phyloP scores from a whole-genome alignment of 2,113 vertebrate species.

The Sardina pilchardus region DNA sequence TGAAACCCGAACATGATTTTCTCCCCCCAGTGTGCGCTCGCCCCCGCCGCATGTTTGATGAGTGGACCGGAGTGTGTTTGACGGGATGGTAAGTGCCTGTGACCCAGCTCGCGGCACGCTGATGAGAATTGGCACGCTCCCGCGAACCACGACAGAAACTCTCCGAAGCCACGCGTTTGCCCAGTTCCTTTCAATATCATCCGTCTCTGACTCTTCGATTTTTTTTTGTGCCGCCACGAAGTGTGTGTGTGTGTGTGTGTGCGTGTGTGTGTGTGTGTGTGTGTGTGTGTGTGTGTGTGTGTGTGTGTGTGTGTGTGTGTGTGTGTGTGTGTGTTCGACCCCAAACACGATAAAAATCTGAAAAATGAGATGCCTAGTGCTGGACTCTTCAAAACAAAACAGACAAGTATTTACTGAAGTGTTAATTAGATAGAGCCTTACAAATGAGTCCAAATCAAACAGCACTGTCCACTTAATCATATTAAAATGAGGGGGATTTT shows the following conservation, averaged over 20 bases:
- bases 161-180: slow-evolving; percentile 32
- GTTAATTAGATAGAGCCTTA: slow-evolving; percentile 86
- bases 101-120: slow-evolving; percentile 35
- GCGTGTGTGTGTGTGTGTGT: too few species aligned
- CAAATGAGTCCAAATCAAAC: slow-evolving; percentile 86
- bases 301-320: too few species aligned
- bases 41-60: neutral
- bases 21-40: neutral
- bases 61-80: neutral
- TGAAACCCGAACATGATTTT: slow-evolving; percentile 46
- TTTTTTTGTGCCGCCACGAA: slow-evolving; percentile 1
- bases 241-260: slow-evolving; percentile 21
- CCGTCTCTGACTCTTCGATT: neutral
- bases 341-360: slow-evolving; percentile 57
- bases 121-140: slow-evolving; percentile 55
- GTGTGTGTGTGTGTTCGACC: slow-evolving; percentile 41
- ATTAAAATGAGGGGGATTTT: slow-evolving; percentile 67
- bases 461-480: slow-evolving; percentile 85
- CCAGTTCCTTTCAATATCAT: slow-evolving; percentile 43
- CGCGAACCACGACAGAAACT: slow-evolving; percentile 14
- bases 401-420: slow-evolving; percentile 82
- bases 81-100: slow-evolving; percentile 30
- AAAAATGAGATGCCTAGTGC: slow-evolving; percentile 57
- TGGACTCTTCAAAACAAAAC: slow-evolving; percentile 63
- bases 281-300: too few species aligned